Conservation (phyloP, 1,140 invertebrate species). For the Probaryconus sp. region DNA sequence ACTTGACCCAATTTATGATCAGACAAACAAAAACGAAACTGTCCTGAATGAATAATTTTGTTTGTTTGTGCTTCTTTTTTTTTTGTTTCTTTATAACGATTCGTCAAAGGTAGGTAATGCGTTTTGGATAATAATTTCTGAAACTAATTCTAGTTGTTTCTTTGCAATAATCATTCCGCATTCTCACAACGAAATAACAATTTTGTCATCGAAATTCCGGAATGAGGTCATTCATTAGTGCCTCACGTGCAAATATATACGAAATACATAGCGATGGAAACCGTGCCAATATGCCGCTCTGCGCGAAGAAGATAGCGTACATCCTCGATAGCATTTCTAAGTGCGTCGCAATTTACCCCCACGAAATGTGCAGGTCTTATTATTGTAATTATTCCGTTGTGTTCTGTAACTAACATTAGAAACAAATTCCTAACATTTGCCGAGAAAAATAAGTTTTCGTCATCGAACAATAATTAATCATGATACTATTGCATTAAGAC, state of each 20-base stretch:
- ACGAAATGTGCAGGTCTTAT: slow-evolving; percentile 14
- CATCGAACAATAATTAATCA: slow-evolving; percentile 26
- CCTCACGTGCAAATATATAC: slow-evolving; percentile 23
- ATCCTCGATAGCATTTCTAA: slow-evolving; percentile 34
- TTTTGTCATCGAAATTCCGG: slow-evolving; percentile 53
- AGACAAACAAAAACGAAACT: no score
- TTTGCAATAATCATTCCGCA: slow-evolving; percentile 3
- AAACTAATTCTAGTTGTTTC: slow-evolving; percentile 11
- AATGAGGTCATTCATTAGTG: slow-evolving; percentile 53
- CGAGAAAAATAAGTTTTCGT: slow-evolving; percentile 9
- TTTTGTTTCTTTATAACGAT: no score
- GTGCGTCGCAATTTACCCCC: slow-evolving; percentile 56
- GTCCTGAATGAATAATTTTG: no score
- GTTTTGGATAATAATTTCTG: no score
- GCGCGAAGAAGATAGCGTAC: slow-evolving; percentile 39
- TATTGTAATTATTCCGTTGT: slow-evolving; percentile 34
- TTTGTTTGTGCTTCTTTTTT: no score
- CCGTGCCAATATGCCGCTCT: slow-evolving; percentile 57
- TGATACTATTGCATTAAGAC: neutral
- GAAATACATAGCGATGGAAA: slow-evolving; percentile 37
- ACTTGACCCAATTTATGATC: no score
- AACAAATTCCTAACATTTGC: slow-evolving; percentile 47
- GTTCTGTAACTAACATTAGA: slow-evolving; percentile 37
- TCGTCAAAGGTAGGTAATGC: no score
- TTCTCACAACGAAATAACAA: slow-evolving; percentile 25